A percentile compares a stretch with the other conserved stretches of the same genome.
Conservation (phyloP, 2,113 vertebrate species). For the Triplophysa rosa region DNA sequence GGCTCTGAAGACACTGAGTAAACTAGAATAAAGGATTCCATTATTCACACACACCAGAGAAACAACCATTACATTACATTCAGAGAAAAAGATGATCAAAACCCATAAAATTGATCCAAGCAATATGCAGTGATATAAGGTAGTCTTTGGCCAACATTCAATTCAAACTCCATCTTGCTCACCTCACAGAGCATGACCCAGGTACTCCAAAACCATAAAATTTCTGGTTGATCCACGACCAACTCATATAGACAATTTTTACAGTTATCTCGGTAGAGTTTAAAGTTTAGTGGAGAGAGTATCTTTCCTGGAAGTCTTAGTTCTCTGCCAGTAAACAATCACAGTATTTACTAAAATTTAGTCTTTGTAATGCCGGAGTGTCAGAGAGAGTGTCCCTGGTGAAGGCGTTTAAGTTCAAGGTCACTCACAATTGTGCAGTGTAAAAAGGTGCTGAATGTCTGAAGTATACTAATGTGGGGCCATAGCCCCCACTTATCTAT, state of each 20-base stretch:
- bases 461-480: conserved; percentile 38
- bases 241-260: conserved; percentile 6
- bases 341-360: conserved; percentile 51
- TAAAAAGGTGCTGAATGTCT: conserved; percentile 47
- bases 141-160: conserved; percentile 48
- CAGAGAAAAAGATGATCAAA: conserved; percentile 41
- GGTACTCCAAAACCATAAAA: neutral
- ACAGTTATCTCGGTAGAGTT: conserved; percentile 6
- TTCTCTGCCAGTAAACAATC: conserved; percentile 42
- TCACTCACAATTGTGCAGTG: conserved; percentile 46
- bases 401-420: conserved; percentile 41
- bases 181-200: neutral
- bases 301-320: conserved; percentile 23
- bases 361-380: conserved; percentile 24
- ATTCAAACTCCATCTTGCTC: conserved; percentile 15
- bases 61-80: conserved; percentile 41
- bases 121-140: conserved; percentile 27
- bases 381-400: conserved; percentile 15
- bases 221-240: conserved; percentile 12
- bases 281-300: conserved; percentile 21
- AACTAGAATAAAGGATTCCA: conserved; percentile 11
- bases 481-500: conserved; percentile 6
- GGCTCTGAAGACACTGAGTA: conserved; percentile 46
- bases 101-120: conserved; percentile 39
- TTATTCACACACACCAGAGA: conserved; percentile 17